Base-by-base conservation (phyloP, 1,140 invertebrate species). In the Drosophila busckii region DNA sequence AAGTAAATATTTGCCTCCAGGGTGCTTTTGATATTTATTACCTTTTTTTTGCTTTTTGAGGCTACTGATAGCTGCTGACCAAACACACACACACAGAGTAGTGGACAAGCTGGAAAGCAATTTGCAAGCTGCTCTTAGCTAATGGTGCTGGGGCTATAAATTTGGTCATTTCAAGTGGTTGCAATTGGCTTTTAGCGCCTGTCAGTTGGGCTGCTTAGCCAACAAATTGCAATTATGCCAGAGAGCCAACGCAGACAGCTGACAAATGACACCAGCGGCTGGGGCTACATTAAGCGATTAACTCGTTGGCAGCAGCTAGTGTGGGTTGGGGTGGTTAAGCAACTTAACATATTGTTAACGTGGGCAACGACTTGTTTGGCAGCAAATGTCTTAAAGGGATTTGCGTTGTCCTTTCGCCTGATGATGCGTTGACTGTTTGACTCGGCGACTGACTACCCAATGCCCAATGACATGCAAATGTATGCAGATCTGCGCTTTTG, bases 11-110 rank as follows among this genome's bases (percentile, higher is more conserved):
- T 85, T 85, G 73, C 62, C 82, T 84, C 82, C 65, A 84, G 82
- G 82, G 82, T 84, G 75, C 82, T 85, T 70, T 85, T 71, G 66
- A 84, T 82, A 85, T 85, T 85, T 85, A 85, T 85, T 84, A 80
- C 63, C 67, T 59, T 49, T 38, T 62, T 53, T 35, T 19, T n/a
- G 31, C 9, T 13, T 17, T n/a, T 4, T 19, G 9, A 48, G 61
- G 10, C 46, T 32, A 53, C 50, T 46, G 32, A 45, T 58, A 31
- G 31, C 42, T n/a, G 49, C 37, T 68, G 69, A 58, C 64, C 52
- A 71, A n/a, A n/a, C n/a, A n/a, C n/a, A n/a, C n/a, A n/a, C n/a
- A n/a, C n/a, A n/a, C n/a, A n/a, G n/a, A n/a, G 59, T 59, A 56
- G 62, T 78, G 71, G 52, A 71, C 73, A 78, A 50, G 60, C 31